Evolutionary conservation across 2,797 vertebrate genomes (phyloP).

Genomic region (Taenioides sp.): DNA sequence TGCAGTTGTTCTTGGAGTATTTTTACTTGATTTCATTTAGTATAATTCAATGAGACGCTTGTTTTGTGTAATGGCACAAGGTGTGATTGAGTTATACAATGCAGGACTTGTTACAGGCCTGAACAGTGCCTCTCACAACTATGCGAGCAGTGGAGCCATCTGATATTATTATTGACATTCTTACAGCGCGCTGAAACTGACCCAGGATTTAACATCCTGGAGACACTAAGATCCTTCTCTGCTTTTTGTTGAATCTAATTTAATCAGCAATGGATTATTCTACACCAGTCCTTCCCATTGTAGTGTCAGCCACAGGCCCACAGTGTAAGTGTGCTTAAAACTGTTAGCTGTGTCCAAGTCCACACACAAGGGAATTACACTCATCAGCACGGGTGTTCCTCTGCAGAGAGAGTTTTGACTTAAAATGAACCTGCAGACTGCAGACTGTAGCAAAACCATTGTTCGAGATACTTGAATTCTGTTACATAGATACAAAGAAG

Average conservation of each 20-base stretch:
- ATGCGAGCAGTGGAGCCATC: not conserved
- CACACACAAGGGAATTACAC: conserved; percentile 32
- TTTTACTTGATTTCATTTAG: not conserved
- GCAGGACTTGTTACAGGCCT: not conserved
- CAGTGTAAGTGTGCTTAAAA: conserved; percentile 56
- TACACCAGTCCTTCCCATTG: conserved; percentile 56
- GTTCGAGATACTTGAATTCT: not conserved
- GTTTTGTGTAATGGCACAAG: not conserved
- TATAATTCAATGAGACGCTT: not conserved
- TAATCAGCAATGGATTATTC: conserved; percentile 65
- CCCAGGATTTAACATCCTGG: conserved; percentile 36
- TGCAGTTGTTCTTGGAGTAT: not conserved
- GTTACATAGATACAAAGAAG: not conserved
- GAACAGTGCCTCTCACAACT: not conserved
- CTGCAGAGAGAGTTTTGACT: conserved; percentile 18
- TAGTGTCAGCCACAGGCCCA: conserved; percentile 28
- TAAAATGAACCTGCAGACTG: conserved; percentile 18
- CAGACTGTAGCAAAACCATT: conserved; percentile 23
- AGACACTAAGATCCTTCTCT: conserved; percentile 25
- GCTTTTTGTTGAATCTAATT: conserved; percentile 46
- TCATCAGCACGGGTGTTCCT: conserved; percentile 29
- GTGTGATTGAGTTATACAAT: not conserved
- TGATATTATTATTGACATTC: conserved; percentile 28
- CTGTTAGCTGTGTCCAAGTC: conserved; percentile 60
- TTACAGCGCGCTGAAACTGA: conserved; percentile 25